Base-by-base conservation (phyloP, 2,888 invertebrate genomes). In the Sarcophaga caerulescens region DNA sequence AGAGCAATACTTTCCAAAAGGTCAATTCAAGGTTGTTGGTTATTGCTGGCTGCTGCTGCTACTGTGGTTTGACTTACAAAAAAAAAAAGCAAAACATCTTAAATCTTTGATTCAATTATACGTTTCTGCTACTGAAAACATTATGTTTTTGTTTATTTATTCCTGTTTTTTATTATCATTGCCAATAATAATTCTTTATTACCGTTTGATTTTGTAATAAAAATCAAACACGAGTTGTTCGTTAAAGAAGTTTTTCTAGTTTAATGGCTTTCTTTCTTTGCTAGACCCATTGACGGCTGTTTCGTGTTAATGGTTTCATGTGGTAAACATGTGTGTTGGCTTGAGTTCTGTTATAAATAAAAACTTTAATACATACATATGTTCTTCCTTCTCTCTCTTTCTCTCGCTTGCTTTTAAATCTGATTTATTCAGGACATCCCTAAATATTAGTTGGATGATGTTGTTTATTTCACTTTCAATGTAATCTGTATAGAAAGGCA, bases 21-120 rank as follows among this genome's bases (percentile, higher is more conserved):
- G 85, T 85, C 76, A 80, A 62, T 74, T 80, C 68, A 85, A 85
- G 85, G 85, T 83, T 79, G 66, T 79, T 81, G 25, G 4, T 66
- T 35, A 35, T 35, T 35, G 35, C 10, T 35, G 35, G 60, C 66
- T 76, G 17, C 65, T 65, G 14, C 59, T 65, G 52, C 17, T 35
- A 35, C 35, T 35, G 35, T 35, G 10, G 35, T 35, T 35, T 35
- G 35, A 35, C 35, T 35, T 35, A 35, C 35, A 35, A 35, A 35
- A 35, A 35, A 35, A 35, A 8, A 35, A 10, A 1, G 0, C 0
- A 5, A 35, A 35, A 17, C 17, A 52, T 52, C 52, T 14, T n/a
- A 10, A 70, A 70, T 74, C 21, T 65, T 69, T 78, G 45, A 63
- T 60, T 65, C 59, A 57, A 60, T 60, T 71, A 25, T 35, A 59